These are phyloP conservation scores for Nicator chloris DNA, from an alignment of 2,113 vertebrate genomes.

Conservation along the genomic window DNA sequence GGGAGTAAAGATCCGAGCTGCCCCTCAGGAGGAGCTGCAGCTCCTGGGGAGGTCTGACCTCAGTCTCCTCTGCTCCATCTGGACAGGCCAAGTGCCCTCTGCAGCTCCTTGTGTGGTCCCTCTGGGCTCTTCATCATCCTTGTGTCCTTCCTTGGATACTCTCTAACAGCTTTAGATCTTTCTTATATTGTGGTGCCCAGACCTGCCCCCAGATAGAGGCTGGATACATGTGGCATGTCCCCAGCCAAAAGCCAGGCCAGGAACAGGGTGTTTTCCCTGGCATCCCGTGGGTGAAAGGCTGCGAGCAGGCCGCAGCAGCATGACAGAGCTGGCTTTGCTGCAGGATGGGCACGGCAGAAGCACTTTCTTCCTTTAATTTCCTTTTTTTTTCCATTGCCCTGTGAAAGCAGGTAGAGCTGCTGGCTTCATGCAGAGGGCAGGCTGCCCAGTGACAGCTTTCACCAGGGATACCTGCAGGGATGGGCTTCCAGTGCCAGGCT, in stretches of 20 bases:
- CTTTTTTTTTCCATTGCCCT: neutral
- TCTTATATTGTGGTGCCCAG: neutral
- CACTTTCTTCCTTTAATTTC: neutral
- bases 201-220: neutral
- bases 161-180: neutral
- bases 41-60: neutral
- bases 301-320: accelerated
- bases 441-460: neutral
- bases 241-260: neutral
- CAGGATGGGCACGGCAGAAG: neutral
- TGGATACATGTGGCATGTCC: neutral
- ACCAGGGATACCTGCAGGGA: neutral
- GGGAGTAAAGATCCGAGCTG: neutral
- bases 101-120: neutral
- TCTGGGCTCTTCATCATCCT: neutral
- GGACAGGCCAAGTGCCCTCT: neutral
- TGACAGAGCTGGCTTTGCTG: neutral
- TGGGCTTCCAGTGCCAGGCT: neutral
- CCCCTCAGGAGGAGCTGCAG: neutral
- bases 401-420: neutral
- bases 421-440: neutral
- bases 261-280: neutral
- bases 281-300: neutral
- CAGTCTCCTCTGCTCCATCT: neutral
- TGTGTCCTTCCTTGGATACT: accelerated